These are phyloP conservation scores for Dasyurus viverrinus DNA, from an alignment of 2,113 vertebrate species.

Conservation along the genomic window DNA sequence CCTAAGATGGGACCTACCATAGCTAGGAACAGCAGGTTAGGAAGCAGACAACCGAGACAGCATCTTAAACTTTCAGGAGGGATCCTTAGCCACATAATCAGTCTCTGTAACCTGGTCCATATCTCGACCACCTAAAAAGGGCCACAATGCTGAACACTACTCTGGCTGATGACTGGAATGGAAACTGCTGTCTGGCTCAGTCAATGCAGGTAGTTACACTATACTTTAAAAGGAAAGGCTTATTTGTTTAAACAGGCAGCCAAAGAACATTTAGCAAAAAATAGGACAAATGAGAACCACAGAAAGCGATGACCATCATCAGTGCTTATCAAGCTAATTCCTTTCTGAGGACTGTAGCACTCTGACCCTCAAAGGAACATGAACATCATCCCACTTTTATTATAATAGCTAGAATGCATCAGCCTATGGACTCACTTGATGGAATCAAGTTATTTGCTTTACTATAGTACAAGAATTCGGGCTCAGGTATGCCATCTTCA, in stretches of 20 bases:
- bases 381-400: not conserved
- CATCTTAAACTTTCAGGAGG: not conserved
- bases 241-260: not conserved
- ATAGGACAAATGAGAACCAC: not conserved
- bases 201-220: too few species aligned
- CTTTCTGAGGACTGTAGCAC: not conserved
- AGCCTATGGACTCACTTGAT: not conserved
- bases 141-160: not conserved
- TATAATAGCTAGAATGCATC: not conserved
- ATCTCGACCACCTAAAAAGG: not conserved
- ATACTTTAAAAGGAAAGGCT: not conserved
- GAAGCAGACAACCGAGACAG: not conserved
- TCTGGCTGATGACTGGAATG: not conserved
- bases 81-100: conserved; percentile 3
- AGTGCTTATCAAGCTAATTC: not conserved
- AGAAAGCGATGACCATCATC: not conserved
- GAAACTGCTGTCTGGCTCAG: not conserved
- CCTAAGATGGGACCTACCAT: not conserved
- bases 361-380: not conserved
- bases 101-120: not conserved
- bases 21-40: not conserved
- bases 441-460: not conserved
- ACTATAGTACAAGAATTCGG: not conserved
- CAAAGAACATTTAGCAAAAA: not conserved
- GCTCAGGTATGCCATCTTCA: not conserved